Evolutionary conservation across 2,797 vertebrate species (phyloP).

Genomic region (Malacoraja senta): DNA sequence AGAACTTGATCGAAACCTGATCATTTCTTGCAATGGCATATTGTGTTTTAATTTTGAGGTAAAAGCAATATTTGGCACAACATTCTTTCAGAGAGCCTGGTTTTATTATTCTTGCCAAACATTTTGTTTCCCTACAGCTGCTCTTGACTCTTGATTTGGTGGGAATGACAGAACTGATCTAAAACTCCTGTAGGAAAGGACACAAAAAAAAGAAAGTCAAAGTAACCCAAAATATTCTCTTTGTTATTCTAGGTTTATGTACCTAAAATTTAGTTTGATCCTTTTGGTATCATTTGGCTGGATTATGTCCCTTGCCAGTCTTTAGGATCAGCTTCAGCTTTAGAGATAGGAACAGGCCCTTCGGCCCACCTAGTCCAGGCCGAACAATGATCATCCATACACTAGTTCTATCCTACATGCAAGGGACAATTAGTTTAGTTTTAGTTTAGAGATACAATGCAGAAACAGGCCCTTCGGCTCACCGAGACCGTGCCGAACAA

Average conservation of each 20-base stretch:
- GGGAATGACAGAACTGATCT: background rate
- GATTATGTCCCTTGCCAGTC: background rate
- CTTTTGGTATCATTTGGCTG: background rate
- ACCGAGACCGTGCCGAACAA: no score
- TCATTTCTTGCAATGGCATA: no score
- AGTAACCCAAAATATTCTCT: background rate
- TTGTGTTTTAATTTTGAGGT: no score
- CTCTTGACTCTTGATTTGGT: background rate
- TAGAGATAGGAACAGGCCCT: no score
- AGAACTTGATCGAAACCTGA: no score
- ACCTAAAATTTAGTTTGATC: background rate
- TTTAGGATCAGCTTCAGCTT: no score
- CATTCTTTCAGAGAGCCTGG: background rate
- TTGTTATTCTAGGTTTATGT: background rate
- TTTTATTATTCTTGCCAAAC: background rate
- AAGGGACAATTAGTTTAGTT: no score
- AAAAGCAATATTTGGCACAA: background rate
- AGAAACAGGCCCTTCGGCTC: no score
- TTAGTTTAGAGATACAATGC: no score
- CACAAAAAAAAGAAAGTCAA: background rate
- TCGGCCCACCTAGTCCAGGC: no score
- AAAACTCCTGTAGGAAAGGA: background rate
- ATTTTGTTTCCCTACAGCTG: background rate
- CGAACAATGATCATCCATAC: no score
- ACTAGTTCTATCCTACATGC: no score